Percentiles rank a stretch among this genome's conserved stretches.
phyloP scores from a whole-genome alignment of 2,888 invertebrate species.

The Globia sparganii region DNA sequence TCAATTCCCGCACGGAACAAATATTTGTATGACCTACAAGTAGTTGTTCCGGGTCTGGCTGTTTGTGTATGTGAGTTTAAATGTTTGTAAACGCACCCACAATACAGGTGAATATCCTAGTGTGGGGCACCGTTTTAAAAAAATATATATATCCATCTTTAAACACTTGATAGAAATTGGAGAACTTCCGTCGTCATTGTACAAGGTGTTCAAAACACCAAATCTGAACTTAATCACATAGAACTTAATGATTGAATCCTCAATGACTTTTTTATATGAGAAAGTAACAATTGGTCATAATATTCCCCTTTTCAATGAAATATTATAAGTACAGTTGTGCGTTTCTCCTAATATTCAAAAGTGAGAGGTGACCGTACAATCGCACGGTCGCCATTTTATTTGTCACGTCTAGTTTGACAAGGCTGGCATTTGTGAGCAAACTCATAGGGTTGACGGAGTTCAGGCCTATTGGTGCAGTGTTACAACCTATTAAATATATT shows the following conservation, averaged over 20 bases:
- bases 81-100: too few species aligned
- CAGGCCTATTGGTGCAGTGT: background rate
- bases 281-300: background rate
- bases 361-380: slow-evolving; percentile 82
- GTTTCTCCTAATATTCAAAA: slow-evolving; percentile 71
- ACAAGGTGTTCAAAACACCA: background rate
- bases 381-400: slow-evolving; percentile 81
- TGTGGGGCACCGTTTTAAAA: too few species aligned
- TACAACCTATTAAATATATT: slow-evolving; percentile 9
- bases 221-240: background rate
- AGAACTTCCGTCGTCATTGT: background rate
- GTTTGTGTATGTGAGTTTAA: too few species aligned
- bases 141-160: background rate
- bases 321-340: slow-evolving; percentile 46
- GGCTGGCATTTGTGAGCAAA: slow-evolving; percentile 75
- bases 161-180: background rate
- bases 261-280: background rate
- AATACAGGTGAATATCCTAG: too few species aligned
- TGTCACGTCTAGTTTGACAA: slow-evolving; percentile 86
- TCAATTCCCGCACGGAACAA: too few species aligned
- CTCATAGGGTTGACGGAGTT: slow-evolving; percentile 49
- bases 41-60: too few species aligned
- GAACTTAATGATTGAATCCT: background rate
- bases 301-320: background rate
- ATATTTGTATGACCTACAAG: too few species aligned